Base-by-base conservation (phyloP, 2,113 vertebrate species). In the Ceuthmochares aereus region DNA sequence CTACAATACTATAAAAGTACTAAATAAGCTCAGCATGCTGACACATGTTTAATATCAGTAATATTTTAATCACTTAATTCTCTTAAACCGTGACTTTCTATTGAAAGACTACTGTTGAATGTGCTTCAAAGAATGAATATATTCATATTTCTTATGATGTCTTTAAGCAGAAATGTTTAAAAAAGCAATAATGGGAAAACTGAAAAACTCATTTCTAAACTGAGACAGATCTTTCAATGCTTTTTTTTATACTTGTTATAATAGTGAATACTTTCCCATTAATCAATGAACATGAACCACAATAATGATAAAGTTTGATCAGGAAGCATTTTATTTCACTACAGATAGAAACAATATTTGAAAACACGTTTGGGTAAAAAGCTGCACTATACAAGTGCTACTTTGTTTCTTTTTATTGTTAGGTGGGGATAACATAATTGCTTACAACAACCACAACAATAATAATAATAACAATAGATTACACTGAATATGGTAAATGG, bases 21-120 rank as follows among this genome's bases (percentile, higher is more conserved):
- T 79, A 72, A 91, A 95, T 91, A 90, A 93, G 45, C 81, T 80
- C 51, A 81, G 45, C 20, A 67, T 73, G 36, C 36, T 90, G 63
- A 88, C 58, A 91, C 21, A 72, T 45, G 40, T 95, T 81, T 73
- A 72, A 68, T 89, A 77, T 82, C 54, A 93, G 79, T 84, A 96
- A 84, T 90, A 89, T 62, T 90, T 91, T 70, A n/a, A 10, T 92
- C 10, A 20, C 75, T 94, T 96, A 81, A 67, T 95, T 64, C 5
- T 60, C 94, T 68, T n/a, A 55, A 83, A 87, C 76, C 62, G 11
- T 84, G 27, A 79, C n/a, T 70, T 84, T 11, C 16, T 49, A 9
- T 74, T 92, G 47, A 86, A 95, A 94, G 60, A 32, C 27, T 84
- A 21, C 6, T 42, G 16, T 60, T 75, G 30, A 84, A 30, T 36